Conservation (phyloP, 2,888 invertebrate genomes). For the Coremacera marginata region DNA sequence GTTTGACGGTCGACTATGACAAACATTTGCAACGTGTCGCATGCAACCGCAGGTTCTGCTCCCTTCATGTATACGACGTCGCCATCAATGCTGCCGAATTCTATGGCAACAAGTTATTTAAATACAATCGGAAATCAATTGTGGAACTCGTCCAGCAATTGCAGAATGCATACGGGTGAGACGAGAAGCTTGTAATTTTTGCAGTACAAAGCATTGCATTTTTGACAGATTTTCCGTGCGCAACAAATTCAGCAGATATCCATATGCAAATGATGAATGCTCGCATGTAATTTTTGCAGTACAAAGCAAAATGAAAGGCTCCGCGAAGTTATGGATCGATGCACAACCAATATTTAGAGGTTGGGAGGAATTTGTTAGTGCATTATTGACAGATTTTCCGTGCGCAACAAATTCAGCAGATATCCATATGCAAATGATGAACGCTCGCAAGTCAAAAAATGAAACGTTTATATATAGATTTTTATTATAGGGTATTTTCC, state of each 20-base stretch:
- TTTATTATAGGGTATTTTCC: constrained; percentile 41
- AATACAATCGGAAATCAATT: neutral
- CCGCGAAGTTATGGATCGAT: constrained; percentile 41
- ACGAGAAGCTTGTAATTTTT: constrained; percentile 36
- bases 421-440: constrained; percentile 44
- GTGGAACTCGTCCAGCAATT: constrained; percentile 38
- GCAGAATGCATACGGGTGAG: constrained; percentile 40
- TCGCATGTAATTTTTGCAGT: constrained; percentile 37
- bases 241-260: too few species aligned
- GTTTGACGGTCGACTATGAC: too few species aligned
- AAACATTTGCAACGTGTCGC: too few species aligned
- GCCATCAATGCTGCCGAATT: too few species aligned
- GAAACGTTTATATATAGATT: constrained; percentile 32
- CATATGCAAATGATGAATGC: too few species aligned
- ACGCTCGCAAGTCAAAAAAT: constrained; percentile 26
- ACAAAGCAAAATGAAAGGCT: constrained; percentile 41
- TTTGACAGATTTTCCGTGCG: too few species aligned
- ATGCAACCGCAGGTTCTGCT: too few species aligned
- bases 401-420: constrained; percentile 37
- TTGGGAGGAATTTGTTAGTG: constrained; percentile 35
- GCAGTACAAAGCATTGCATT: constrained; percentile 39
- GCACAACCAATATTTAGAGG: constrained; percentile 36
- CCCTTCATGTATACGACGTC: too few species aligned
- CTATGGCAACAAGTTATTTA: too few species aligned
- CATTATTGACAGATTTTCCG: constrained; percentile 41